phyloP scores from a whole-genome alignment of 2,113 vertebrate genomes.

The Lutjanus erythropterus region DNA sequence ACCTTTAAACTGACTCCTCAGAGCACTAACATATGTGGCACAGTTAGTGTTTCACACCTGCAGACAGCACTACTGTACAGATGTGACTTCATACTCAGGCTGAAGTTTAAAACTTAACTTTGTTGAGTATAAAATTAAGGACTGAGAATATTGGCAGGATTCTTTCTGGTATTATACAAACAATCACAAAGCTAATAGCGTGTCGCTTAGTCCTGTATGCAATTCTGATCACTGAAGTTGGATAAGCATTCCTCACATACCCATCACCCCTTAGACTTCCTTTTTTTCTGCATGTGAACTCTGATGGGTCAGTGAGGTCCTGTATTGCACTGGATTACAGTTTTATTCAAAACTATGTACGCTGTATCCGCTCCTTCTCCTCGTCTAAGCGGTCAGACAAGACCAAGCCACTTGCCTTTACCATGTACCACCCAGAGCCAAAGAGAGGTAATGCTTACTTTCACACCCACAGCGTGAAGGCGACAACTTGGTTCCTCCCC shows the following conservation, averaged over 20 bases:
- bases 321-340: not conserved
- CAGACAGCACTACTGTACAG: slow-evolving; percentile 32
- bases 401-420: not conserved
- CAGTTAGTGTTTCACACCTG: slow-evolving; percentile 31
- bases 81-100: slow-evolving; percentile 23
- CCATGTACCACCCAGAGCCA: slow-evolving; percentile 14
- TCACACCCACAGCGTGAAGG: slow-evolving; percentile 61
- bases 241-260: slow-evolving; percentile 66
- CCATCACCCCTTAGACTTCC: slow-evolving; percentile 17
- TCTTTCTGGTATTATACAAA: slow-evolving; percentile 19
- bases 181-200: slow-evolving; percentile 7
- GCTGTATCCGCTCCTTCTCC: not conserved
- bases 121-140: not conserved
- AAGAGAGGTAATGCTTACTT: slow-evolving; percentile 43
- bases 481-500: slow-evolving; percentile 32
- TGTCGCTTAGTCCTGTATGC: slow-evolving; percentile 10
- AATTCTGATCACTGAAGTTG: slow-evolving; percentile 43
- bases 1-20: slow-evolving; percentile 20
- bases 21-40: slow-evolving; percentile 11
- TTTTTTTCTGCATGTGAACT: slow-evolving; percentile 9
- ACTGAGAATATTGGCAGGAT: not conserved
- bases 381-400: not conserved
- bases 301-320: slow-evolving; percentile 22
- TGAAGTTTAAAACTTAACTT: not conserved
- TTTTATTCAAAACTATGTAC: slow-evolving; percentile 8